These are phyloP conservation scores for Anser cygnoides DNA, from an alignment of 2,113 vertebrate species.

Conservation along the genomic window DNA sequence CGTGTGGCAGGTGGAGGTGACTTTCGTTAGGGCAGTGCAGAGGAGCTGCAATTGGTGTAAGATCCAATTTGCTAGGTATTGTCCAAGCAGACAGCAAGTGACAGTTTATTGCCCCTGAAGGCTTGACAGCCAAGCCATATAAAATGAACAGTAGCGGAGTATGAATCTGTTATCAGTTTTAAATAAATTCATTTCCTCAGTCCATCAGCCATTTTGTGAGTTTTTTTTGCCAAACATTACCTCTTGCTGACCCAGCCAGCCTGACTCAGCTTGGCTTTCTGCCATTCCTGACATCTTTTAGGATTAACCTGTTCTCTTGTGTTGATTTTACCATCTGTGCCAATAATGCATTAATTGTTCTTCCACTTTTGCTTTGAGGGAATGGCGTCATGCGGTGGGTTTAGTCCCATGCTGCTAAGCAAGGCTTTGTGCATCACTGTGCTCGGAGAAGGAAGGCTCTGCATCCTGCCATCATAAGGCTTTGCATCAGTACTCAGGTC, in stretches of 20 bases:
- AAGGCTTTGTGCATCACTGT: rapidly evolving
- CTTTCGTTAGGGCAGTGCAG: background rate
- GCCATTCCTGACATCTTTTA: background rate
- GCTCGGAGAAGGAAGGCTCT: background rate
- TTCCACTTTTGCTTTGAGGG: background rate
- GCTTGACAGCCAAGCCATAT: background rate
- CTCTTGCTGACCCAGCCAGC: background rate
- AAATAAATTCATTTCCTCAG: background rate
- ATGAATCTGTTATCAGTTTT: background rate
- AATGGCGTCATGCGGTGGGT: rapidly evolving
- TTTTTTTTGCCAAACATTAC: background rate
- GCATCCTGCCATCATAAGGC: background rate
- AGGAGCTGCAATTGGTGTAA: background rate
- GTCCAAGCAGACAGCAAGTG: background rate
- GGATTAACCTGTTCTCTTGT: background rate
- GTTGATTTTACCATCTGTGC: background rate
- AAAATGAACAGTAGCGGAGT: background rate
- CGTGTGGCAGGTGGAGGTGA: background rate
- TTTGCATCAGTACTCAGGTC: rapidly evolving
- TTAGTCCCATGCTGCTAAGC: background rate
- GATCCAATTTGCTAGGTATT: background rate
- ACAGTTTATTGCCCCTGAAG: background rate
- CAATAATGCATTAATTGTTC: background rate
- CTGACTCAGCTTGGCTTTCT: background rate
- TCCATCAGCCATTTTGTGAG: background rate